Evolutionary conservation across 2,888 invertebrate genomes (phyloP).

Genomic region (Brenthis ino): DNA sequence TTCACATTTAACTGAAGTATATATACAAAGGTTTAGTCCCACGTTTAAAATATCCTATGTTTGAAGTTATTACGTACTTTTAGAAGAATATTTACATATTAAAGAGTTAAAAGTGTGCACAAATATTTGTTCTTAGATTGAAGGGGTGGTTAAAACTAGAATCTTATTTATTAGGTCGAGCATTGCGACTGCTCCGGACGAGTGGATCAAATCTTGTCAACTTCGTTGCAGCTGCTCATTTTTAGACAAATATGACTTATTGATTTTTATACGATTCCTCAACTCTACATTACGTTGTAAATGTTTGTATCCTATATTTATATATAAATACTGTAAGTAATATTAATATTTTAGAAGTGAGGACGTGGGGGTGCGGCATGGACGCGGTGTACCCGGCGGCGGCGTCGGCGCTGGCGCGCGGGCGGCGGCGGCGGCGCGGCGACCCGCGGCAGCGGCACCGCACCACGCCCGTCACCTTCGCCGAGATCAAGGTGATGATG

Average conservation of each 20-base stretch:
- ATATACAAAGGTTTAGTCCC: no score
- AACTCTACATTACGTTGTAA: neutral
- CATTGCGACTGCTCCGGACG: neutral
- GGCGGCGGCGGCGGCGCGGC: conserved; percentile 58
- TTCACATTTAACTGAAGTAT: neutral
- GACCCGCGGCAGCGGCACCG: conserved; percentile 46
- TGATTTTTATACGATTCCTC: neutral
- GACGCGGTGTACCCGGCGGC: conserved; percentile 88
- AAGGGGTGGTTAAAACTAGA: neutral
- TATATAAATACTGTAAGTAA: neutral
- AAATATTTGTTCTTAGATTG: no score
- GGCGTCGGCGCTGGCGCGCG: conserved; percentile 82
- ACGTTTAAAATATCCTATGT: no score
- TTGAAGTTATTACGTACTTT: no score
- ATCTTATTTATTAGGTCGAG: conserved; percentile 4
- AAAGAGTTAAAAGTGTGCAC: no score
- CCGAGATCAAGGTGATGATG: conserved; percentile 85
- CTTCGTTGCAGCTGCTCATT: neutral
- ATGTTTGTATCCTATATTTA: neutral
- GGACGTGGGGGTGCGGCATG: conserved; percentile 55
- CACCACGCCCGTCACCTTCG: conserved; percentile 84
- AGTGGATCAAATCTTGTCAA: neutral
- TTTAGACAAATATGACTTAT: neutral
- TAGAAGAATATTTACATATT: no score
- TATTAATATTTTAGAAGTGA: neutral